phyloP scores from a whole-genome alignment of 2,797 vertebrate genomes.

The Sternotherus odoratus region DNA sequence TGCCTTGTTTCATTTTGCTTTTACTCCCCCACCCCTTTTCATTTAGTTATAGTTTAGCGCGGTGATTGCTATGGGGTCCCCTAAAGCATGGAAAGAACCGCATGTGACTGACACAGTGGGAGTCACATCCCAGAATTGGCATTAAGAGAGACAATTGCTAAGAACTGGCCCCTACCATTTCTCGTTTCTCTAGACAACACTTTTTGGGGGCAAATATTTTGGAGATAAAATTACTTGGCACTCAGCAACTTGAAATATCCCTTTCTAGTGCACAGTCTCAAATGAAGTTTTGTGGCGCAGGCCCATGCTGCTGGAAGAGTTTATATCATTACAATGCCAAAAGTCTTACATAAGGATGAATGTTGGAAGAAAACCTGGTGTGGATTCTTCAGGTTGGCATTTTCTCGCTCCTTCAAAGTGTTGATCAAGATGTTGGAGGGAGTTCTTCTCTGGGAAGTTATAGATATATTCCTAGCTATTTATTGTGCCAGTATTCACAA shows the following conservation, averaged over 20 bases:
- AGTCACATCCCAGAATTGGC: not conserved
- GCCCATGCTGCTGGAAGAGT: not conserved
- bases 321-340: not conserved
- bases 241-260: not conserved
- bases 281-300: not conserved
- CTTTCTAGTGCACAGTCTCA: not conserved
- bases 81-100: not conserved
- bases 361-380: not conserved
- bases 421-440: rapidly evolving
- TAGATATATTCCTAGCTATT: not conserved
- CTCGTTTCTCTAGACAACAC: not conserved
- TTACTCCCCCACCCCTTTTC: not conserved
- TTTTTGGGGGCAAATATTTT: not conserved
- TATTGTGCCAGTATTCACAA: not conserved
- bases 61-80: not conserved
- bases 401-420: not conserved
- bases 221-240: not conserved
- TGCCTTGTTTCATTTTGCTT: not conserved
- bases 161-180: not conserved
- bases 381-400: not conserved
- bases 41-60: not conserved
- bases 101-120: not conserved
- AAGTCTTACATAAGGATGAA: not conserved
- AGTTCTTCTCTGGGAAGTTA: not conserved
- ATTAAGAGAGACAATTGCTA: not conserved